phyloP scores from a whole-genome alignment of 2,888 invertebrate genomes.

The Norana najaformis region DNA sequence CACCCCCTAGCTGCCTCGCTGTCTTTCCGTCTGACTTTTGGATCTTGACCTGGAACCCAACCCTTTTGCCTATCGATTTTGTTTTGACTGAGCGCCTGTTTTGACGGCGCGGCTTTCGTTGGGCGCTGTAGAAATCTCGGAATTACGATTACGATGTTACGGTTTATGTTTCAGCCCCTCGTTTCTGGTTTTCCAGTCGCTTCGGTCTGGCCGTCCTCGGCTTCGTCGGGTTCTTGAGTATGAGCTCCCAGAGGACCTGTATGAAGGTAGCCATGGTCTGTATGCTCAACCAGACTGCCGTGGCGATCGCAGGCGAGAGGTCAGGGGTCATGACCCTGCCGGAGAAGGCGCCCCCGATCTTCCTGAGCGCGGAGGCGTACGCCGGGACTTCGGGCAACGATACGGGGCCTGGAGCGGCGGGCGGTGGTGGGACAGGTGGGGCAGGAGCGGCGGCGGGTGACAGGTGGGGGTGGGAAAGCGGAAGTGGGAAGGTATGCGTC shows the following conservation, averaged over 20 bases:
- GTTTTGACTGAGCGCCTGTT: no score
- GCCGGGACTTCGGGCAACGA: constrained; percentile 8
- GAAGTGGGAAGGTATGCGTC: background rate
- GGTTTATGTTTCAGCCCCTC: constrained; percentile 35
- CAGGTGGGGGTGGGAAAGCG: background rate
- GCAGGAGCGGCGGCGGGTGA: background rate
- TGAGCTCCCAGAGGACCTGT: constrained; percentile 68
- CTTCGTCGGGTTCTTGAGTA: constrained; percentile 68
- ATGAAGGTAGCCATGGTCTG: constrained; percentile 67
- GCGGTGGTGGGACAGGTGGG: background rate
- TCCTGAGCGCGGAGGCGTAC: background rate
- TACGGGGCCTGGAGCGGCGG: background rate
- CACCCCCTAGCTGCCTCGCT: no score
- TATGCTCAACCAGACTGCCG: constrained; percentile 65
- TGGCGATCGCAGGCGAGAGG: background rate
- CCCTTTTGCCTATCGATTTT: no score
- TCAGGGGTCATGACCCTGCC: background rate
- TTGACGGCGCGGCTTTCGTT: no score
- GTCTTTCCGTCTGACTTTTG: no score
- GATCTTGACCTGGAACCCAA: no score
- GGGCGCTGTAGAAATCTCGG: no score
- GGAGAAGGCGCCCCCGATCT: background rate
- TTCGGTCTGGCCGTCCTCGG: constrained; percentile 55
- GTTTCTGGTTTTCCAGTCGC: constrained; percentile 54
- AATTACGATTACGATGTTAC: background rate